Evolutionary conservation across 2,113 vertebrate genomes (phyloP).

Genomic region (Cranoglanis bouderius): DNA sequence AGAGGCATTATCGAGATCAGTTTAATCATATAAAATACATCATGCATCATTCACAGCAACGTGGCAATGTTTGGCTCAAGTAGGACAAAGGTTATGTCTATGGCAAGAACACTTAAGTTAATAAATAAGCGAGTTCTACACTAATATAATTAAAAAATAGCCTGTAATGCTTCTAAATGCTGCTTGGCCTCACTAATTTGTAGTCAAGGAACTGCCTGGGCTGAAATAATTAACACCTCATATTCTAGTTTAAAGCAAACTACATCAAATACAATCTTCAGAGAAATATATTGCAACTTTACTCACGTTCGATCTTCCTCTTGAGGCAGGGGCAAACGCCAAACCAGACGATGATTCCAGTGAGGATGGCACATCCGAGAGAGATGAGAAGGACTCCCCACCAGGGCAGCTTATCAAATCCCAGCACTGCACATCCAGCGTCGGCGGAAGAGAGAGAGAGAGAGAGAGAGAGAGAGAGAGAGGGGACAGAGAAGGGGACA

Average conservation of each 20-base stretch:
- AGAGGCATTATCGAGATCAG: neutral
- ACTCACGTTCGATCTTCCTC: constrained; percentile 97
- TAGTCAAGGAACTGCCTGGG: neutral
- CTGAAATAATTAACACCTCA: neutral
- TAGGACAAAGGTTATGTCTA: neutral
- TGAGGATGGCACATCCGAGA: constrained; percentile 80
- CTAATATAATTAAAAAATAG: neutral
- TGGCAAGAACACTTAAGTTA: too few relatives aligned
- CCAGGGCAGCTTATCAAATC: constrained; percentile 87
- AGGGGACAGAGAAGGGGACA: neutral
- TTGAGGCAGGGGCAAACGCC: constrained; percentile 92
- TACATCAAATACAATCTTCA: neutral
- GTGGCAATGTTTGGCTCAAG: neutral
- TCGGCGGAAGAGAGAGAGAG: constrained; percentile 65
- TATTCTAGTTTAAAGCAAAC: neutral
- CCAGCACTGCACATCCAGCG: constrained; percentile 81
- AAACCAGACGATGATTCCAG: constrained; percentile 91
- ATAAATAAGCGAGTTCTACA: neutral
- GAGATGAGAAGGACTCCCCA: constrained; percentile 91
- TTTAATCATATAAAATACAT: too few relatives aligned
- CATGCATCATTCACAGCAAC: neutral
- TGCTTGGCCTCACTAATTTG: neutral
- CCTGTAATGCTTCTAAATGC: neutral
- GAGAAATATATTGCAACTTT: neutral
- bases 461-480: constrained; percentile 44